A percentile compares a stretch with the other conserved stretches of the same genome.
Conservation (phyloP, 2,888 invertebrate genomes). For the Caenorhabditis drosophilae region DNA sequence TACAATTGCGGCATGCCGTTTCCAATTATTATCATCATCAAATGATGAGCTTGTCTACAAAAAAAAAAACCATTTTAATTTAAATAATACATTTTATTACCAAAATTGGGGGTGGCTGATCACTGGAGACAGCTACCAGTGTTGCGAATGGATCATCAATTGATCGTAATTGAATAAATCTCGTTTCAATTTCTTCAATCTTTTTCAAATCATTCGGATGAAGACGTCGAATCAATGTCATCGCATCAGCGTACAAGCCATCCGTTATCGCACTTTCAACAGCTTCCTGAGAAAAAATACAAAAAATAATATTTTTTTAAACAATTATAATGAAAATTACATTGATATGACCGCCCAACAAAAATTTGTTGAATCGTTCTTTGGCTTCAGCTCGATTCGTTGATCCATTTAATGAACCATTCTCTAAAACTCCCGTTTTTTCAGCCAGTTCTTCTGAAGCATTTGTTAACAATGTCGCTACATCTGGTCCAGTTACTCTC, state of each 20-base stretch:
- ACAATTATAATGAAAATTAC: conserved; percentile 3
- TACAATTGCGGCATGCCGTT: conserved; percentile 92
- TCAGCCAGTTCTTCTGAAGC: conserved; percentile 26
- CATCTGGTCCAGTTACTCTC: conserved; percentile 65
- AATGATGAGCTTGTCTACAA: conserved; percentile 29
- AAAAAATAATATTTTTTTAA: neutral
- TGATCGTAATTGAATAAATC: conserved; percentile 49
- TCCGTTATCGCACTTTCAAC: conserved; percentile 56
- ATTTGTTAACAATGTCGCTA: conserved; percentile 54
- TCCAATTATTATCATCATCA: conserved; percentile 81
- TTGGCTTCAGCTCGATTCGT: conserved; percentile 18
- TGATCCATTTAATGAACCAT: neutral
- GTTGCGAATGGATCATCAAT: conserved; percentile 58
- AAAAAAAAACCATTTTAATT: neutral
- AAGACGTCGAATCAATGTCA: conserved; percentile 43
- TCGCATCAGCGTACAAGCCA: conserved; percentile 59
- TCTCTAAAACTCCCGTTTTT: conserved; percentile 16
- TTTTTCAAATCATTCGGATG: conserved; percentile 34
- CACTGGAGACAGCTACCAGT: conserved; percentile 52
- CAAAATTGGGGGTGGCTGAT: conserved; percentile 52
- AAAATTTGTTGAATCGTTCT: conserved; percentile 36
- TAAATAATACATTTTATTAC: conserved; percentile 32
- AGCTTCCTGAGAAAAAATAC: conserved; percentile 55
- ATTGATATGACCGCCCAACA: conserved; percentile 38
- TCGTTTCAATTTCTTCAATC: conserved; percentile 52